These are phyloP conservation scores for Eurois occulta DNA, from an alignment of 2,888 invertebrate genomes.

Conservation along the genomic window DNA sequence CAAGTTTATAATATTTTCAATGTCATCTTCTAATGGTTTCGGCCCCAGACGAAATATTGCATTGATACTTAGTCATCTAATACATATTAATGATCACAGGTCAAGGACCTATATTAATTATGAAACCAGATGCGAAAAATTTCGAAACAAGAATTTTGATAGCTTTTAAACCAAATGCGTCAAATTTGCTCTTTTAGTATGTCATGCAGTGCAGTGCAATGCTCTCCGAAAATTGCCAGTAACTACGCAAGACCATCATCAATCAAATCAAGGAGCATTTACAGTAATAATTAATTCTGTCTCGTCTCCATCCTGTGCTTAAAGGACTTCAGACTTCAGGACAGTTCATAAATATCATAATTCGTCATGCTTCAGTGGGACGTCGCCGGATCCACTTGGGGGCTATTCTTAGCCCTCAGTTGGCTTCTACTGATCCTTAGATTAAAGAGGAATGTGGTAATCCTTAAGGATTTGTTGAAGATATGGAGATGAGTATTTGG, in stretches of 20 bases:
- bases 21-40: conserved; percentile 1
- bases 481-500: conserved; percentile 44
- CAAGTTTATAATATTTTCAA: not conserved
- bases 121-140: conserved; percentile 4
- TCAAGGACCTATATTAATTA: conserved; percentile 35
- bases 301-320: conserved; percentile 61
- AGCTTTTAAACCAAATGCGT: not conserved
- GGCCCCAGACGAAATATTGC: conserved; percentile 11
- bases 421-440: conserved; percentile 46
- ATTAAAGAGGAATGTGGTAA: conserved; percentile 57
- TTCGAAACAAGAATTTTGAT: not conserved
- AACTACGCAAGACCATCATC: conserved; percentile 38
- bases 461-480: conserved; percentile 57
- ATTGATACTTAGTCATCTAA: conserved; percentile 26
- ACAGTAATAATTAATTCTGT: conserved; percentile 59
- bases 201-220: conserved; percentile 16
- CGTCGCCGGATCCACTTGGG: conserved; percentile 44
- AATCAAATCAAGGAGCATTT: conserved; percentile 55
- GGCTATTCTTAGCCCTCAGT: conserved; percentile 47
- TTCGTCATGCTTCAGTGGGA: conserved; percentile 62
- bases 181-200: not conserved
- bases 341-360: conserved; percentile 61
- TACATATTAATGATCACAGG: conserved; percentile 25
- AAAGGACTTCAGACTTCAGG: conserved; percentile 47
- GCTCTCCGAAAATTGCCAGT: conserved; percentile 53